Evolutionary conservation across 2,113 vertebrate species (phyloP), one percentile per base, ranked within the genome.

Genomic region (Poicephalus meyeri): DNA sequence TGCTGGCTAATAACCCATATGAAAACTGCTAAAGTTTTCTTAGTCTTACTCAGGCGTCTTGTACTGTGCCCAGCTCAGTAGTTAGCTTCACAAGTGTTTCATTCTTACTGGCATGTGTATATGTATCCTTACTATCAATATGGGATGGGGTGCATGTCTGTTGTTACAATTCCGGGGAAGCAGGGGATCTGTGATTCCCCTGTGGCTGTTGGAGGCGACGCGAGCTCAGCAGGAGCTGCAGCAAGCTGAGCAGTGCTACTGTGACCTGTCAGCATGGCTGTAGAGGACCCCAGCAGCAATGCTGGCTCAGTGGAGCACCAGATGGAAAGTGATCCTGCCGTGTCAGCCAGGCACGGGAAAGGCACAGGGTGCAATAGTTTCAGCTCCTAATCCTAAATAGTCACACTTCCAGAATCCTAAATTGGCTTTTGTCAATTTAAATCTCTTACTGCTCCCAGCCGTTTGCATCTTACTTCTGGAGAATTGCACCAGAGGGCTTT

Each of bases 191-290:
- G 52, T 28, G 39, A 50, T 89, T 86, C 66, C 31, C 35, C 69
- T 33, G 56, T 24, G 37, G 70, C 80, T 74, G 3, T 63, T 46
- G 55, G 35, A 89, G 44, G 73, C 2, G 3, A 24, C 29, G 39
- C 1, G 12, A 89, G 78, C 52, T 68, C 73, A 52, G 37, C n/a
- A 46, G 52, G 47, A 66, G 41, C 52, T 53, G n/a, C 1, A 2
- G 19, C 66, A 60, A 71, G 28, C 58, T 0, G 0, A 74, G 65
- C 2, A 0, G 2, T 84, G 60, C 21, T 1, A 0, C 72, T 7
- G 5, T 21, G n/a, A 44, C 13, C 1, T 1, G 44, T 21, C 8
- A 2, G 46, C 39, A 41, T 0, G 3, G 72, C 68, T 86, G 77
- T 13, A 17, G 47, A 39, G 39, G 66, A 11, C 73, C 64, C 13